Base-by-base conservation (phyloP, 2,113 vertebrate species). In the Campylomormyrus tamandua region DNA sequence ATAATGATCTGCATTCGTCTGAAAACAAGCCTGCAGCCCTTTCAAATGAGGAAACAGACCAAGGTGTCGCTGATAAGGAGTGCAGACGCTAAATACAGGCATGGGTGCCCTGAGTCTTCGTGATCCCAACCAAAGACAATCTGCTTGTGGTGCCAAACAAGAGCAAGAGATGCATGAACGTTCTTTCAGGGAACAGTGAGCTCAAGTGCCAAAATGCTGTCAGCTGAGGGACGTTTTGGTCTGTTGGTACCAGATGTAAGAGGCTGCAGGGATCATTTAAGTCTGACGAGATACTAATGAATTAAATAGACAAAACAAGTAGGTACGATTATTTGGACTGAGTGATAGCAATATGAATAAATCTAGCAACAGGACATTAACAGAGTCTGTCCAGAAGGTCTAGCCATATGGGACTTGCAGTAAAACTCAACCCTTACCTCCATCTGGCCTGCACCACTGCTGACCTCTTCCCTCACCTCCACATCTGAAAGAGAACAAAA, bases 381-480 rank as follows among this genome's bases (percentile, higher is more conserved):
- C 31, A 9, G 21, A 62, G 39, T 58, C 21, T n/a, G 19, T 46
- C 19, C 48, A 83, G 31, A 74, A 31, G 42, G 10, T 49, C 66
- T 89, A 50, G 42, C 45, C 24, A n/a, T 8, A 39, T 45, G 45
- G 48, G 49, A n/a, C 46, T n/a, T 11, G 58, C n/a, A 27, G 21
- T 27, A 50, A 80, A 50, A 50, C 8, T 35, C 31, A 80, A 89
- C 91, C 93, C 97, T 97, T 96, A 97, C 98, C 97, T 98, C 98
- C 96, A 95, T 96, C 95, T 96, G 96, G 92, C 97, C 95, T 90
- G 94, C 95, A 90, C 97, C 97, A 2, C 97, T 97, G 95, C 94
- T 97, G 96, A 95, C 97, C 90, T 98, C 97, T 1, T 98, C 97
- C 93, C 96, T 96, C 92, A 97, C 96, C 56, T 97, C 96, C 92